Base-by-base conservation (phyloP, 2,888 invertebrate species). In the Agrotis segetum region DNA sequence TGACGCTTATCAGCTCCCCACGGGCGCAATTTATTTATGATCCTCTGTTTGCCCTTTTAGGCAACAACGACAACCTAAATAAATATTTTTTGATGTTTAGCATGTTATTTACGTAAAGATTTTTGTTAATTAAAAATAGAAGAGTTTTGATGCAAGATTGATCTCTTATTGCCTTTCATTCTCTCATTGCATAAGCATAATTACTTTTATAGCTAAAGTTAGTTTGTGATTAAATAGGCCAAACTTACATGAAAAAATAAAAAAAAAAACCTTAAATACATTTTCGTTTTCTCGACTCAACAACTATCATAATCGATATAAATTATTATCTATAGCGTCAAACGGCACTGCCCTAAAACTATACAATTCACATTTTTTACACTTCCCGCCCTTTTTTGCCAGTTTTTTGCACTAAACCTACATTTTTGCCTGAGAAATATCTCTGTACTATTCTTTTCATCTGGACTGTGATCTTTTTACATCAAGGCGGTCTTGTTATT, bases 271-370 rank as follows among this genome's bases (percentile, higher is more conserved):
- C 59, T 64, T 9, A 59, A 77, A 77, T 50, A 77, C 13, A 69
- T 77, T 44, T 77, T 59, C 69, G 34, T 46, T 61, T 72, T 56
- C 44, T 64, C 69, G 53, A 74, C 58, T 74, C 62, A 74, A 66
- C 58, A 60, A 52, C 77, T 63, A 59, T 44, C n/a, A 19, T 56
- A 61, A 58, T 77, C 74, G 65, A 77, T 61, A 73, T 58, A 61
- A 59, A 60, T 44, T 44, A 60, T 29, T 44, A 65, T 69, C 44
- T 60, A 74, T 74, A 74, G 74, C 79, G 52, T 75, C 61, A 24
- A 71, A 71, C 67, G 53, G 67, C 79, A 76, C 71, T 76, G 75
- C 75, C 44, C 61, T 67, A 68, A 75, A 56, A 29, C 29, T 29
- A 29, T 29, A 29, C 29, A 29, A 29, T 75, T 64, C 34, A 55